A percentile compares a stretch with the other conserved stretches of the same genome.
These are phyloP conservation scores for Brachypteracias leptosomus DNA, from an alignment of 2,113 vertebrate genomes.

Conservation along the genomic window DNA sequence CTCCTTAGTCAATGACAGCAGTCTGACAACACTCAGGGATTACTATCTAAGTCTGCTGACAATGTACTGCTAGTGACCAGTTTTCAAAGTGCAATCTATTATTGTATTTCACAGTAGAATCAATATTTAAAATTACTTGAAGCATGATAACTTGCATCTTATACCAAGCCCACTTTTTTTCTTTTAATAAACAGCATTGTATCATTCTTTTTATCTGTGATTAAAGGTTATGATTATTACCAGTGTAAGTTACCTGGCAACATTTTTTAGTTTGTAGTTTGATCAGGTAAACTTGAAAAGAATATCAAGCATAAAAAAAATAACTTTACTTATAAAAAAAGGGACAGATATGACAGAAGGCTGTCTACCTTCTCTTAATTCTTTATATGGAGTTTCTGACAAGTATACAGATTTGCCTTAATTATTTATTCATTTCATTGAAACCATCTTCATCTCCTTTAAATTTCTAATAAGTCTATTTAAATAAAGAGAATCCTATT, in stretches of 20 bases:
- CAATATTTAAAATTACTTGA: constrained; percentile 70
- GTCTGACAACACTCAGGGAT: constrained; percentile 66
- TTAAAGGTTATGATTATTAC: constrained; percentile 77
- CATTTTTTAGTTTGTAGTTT: constrained; percentile 67
- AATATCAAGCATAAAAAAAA: constrained; percentile 63
- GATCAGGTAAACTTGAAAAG: constrained; percentile 80
- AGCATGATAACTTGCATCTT: constrained; percentile 44
- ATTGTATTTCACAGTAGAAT: constrained; percentile 70
- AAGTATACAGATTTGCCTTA: constrained; percentile 81
- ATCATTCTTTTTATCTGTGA: constrained; percentile 71
- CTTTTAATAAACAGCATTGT: constrained; percentile 36
- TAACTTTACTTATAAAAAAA: constrained; percentile 67
- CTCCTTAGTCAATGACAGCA: constrained; percentile 66
- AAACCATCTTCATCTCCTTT: constrained; percentile 77
- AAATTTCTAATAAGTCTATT: constrained; percentile 82
- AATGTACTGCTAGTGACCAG: constrained; percentile 72
- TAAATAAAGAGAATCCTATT: constrained; percentile 76
- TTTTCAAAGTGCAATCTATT: constrained; percentile 72
- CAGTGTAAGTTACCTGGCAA: constrained; percentile 73
- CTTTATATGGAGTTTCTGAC: constrained; percentile 75
- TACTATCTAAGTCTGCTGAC: constrained; percentile 74
- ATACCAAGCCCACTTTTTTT: constrained; percentile 4
- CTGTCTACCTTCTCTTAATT: constrained; percentile 73
- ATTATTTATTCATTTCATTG: constrained; percentile 83
- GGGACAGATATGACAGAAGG: constrained; percentile 70